Evolutionary conservation across 2,113 vertebrate genomes (phyloP).

Genomic region (Ia io): DNA sequence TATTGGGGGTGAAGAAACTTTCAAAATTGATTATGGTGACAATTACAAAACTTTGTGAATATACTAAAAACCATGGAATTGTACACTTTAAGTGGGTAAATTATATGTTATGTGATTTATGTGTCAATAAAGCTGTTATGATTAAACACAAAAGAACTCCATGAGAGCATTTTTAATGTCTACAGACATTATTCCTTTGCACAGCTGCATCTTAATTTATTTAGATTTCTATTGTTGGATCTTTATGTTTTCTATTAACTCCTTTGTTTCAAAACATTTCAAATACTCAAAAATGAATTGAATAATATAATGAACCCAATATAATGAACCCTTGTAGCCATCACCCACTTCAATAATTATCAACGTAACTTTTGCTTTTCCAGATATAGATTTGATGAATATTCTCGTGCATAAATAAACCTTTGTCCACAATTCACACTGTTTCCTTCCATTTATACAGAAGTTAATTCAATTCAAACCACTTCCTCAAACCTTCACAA

Average conservation of each 20-base stretch:
- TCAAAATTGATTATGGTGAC: neutral
- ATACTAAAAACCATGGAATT: neutral
- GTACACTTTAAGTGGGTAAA: neutral
- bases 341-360: neutral
- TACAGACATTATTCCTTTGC: neutral
- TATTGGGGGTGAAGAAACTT: neutral
- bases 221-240: constrained; percentile 17
- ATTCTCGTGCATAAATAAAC: constrained; percentile 8
- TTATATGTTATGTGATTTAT: neutral
- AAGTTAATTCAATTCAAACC: constrained; percentile 3
- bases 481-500: constrained; percentile 39
- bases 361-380: constrained; percentile 7
- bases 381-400: neutral
- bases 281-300: neutral
- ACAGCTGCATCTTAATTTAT: constrained; percentile 5
- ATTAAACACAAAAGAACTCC: constrained; percentile 7
- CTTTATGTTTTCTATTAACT: constrained; percentile 16
- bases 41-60: neutral
- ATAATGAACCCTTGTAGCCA: neutral
- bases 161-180: neutral
- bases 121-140: constrained; percentile 20
- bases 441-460: constrained; percentile 47
- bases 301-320: neutral
- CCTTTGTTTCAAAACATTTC: constrained; percentile 55
- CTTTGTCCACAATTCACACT: neutral